These are phyloP conservation scores for Notechis scutatus DNA, from an alignment of 2,113 vertebrate species.

Conservation along the genomic window DNA sequence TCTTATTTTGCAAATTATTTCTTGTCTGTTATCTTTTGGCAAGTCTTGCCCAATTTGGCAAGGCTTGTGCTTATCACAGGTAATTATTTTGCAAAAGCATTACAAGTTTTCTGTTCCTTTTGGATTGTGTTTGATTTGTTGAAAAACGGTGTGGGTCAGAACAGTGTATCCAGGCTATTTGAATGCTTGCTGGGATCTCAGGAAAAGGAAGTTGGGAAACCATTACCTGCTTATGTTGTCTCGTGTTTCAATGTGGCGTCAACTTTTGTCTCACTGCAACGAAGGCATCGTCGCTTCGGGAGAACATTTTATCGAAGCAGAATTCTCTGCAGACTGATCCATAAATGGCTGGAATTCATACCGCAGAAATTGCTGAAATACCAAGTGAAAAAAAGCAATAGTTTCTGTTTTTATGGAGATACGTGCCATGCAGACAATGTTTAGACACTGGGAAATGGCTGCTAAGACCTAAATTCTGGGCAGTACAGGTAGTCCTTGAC, in stretches of 20 bases:
- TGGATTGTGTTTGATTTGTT: no score
- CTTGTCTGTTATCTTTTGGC: no score
- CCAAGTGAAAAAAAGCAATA: neutral
- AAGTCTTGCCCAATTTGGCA: no score
- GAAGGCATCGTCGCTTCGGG: neutral
- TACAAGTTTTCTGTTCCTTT: no score
- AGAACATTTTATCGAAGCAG: neutral
- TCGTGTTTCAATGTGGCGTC: neutral
- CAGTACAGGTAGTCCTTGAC: neutral
- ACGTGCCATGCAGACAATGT: neutral
- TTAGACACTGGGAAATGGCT: neutral
- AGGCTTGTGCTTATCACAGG: no score
- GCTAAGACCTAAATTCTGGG: neutral
- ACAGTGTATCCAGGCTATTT: neutral
- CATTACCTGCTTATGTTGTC: constrained; percentile 41
- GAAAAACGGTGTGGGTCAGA: no score
- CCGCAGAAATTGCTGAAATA: neutral
- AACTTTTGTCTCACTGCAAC: neutral
- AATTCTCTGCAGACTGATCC: neutral
- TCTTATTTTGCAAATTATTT: no score
- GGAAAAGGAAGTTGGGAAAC: constrained; percentile 15
- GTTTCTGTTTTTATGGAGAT: neutral
- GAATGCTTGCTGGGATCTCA: no score
- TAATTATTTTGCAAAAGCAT: no score
- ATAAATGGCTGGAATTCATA: neutral